A percentile compares a stretch with the other conserved stretches of the same genome.
phyloP scores from a whole-genome alignment of 2,888 invertebrate species.

The Eumerus sabulonum region DNA sequence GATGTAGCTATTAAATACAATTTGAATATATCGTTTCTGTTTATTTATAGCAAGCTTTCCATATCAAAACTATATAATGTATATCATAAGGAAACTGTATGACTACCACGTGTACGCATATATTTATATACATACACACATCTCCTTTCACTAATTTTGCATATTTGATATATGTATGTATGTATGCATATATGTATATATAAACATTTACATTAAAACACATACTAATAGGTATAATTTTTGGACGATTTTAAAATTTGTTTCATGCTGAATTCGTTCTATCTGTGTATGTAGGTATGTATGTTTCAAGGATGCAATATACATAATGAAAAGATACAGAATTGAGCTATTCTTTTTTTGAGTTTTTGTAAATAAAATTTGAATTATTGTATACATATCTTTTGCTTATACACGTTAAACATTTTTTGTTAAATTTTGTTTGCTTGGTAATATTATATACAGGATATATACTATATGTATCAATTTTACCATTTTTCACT shows the following conservation, averaged over 20 bases:
- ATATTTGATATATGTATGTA: slow-evolving; percentile 35
- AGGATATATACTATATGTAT: no score
- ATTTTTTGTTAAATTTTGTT: no score
- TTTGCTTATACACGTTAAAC: no score
- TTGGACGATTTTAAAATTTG: slow-evolving; percentile 68
- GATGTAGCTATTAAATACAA: slow-evolving; percentile 66
- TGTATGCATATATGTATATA: slow-evolving; percentile 41
- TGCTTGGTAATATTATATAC: no score
- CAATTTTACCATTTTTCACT: no score
- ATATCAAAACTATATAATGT: slow-evolving; percentile 69
- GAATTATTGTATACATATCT: slow-evolving; percentile 7
- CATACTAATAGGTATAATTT: slow-evolving; percentile 58
- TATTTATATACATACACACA: slow-evolving; percentile 50
- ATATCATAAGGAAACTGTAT: slow-evolving; percentile 68
- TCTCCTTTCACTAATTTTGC: no score
- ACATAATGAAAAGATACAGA: slow-evolving; percentile 53
- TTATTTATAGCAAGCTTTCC: slow-evolving; percentile 65
- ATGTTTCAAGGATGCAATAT: slow-evolving; percentile 57
- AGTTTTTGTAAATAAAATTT: slow-evolving; percentile 65
- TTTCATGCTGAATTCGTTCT: slow-evolving; percentile 51
- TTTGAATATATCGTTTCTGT: slow-evolving; percentile 53
- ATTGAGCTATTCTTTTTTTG: neutral
- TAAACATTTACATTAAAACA: slow-evolving; percentile 60
- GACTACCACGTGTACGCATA: slow-evolving; percentile 57
- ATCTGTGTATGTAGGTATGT: slow-evolving; percentile 9